These are phyloP conservation scores for Brachyhypopomus occidentalis DNA, from an alignment of 2,113 vertebrate species.

Conservation along the genomic window DNA sequence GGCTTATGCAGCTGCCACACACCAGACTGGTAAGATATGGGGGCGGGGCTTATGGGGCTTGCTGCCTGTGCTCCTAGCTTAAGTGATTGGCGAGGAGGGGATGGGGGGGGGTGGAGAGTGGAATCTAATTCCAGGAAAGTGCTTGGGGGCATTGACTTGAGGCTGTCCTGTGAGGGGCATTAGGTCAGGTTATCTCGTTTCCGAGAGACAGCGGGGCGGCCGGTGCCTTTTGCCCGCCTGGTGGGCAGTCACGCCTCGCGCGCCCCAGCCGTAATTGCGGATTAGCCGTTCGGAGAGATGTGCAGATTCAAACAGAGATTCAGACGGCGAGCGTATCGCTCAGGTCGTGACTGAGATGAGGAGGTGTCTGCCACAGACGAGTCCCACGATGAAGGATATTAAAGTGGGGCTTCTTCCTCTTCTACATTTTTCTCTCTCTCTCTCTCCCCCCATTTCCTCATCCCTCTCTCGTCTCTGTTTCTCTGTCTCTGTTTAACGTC, in stretches of 20 bases:
- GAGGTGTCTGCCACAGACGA: no score
- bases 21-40: no score
- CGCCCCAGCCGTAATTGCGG: conserved; percentile 19
- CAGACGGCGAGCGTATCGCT: conserved; percentile 67
- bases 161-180: conserved; percentile 13
- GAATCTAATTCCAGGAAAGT: background rate
- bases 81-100: background rate
- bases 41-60: no score
- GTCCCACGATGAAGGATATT: background rate
- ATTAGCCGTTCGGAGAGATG: conserved; percentile 66
- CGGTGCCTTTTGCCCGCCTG: no score
- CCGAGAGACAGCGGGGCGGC: conserved; percentile 4
- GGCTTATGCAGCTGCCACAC: no score
- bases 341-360: background rate
- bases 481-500: conserved; percentile 53
- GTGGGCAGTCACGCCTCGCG: no score
- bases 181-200: conserved; percentile 33
- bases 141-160: background rate
- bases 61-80: no score
- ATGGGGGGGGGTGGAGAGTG: background rate
- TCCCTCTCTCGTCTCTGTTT: conserved; percentile 50
- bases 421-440: conserved; percentile 8
- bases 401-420: conserved; percentile 9
- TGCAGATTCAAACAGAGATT: conserved; percentile 65
- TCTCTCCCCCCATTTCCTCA: conserved; percentile 39